Evolutionary conservation across 2,113 vertebrate genomes (phyloP).

Genomic region (Emydocephalus ijimae): DNA sequence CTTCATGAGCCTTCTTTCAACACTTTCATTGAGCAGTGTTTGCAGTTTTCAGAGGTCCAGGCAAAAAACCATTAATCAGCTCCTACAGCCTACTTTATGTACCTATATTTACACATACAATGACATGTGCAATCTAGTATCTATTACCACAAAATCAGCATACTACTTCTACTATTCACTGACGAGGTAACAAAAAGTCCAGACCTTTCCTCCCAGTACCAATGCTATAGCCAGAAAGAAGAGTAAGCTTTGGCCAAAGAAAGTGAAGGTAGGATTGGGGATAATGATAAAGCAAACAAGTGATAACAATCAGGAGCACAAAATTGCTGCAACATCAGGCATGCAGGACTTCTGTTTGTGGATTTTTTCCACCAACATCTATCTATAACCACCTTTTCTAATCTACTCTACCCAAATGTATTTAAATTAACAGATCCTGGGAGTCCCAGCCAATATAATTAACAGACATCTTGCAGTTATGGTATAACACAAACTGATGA

Average conservation of each 20-base stretch:
- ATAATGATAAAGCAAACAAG: background rate
- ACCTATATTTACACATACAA: background rate
- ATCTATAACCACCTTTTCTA: background rate
- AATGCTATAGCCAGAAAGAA: background rate
- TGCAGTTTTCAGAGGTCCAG: background rate
- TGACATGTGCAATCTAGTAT: background rate
- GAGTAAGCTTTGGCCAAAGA: background rate
- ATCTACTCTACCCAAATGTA: background rate
- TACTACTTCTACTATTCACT: background rate
- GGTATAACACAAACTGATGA: background rate
- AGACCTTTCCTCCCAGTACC: background rate
- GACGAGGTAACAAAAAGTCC: background rate
- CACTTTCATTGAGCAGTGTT: conserved; percentile 6
- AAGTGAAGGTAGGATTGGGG: background rate
- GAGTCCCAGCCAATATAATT: background rate
- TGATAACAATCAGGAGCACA: background rate
- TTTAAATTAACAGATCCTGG: background rate
- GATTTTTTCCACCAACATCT: background rate
- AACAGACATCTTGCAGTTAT: background rate
- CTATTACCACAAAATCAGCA: background rate
- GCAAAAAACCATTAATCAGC: background rate
- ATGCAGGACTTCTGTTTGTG: background rate
- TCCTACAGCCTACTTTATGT: background rate
- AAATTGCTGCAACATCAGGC: background rate
- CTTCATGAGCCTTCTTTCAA: conserved; percentile 52